Evolutionary conservation across 2,888 invertebrate genomes (phyloP).

Genomic region (Odontothrips loti): DNA sequence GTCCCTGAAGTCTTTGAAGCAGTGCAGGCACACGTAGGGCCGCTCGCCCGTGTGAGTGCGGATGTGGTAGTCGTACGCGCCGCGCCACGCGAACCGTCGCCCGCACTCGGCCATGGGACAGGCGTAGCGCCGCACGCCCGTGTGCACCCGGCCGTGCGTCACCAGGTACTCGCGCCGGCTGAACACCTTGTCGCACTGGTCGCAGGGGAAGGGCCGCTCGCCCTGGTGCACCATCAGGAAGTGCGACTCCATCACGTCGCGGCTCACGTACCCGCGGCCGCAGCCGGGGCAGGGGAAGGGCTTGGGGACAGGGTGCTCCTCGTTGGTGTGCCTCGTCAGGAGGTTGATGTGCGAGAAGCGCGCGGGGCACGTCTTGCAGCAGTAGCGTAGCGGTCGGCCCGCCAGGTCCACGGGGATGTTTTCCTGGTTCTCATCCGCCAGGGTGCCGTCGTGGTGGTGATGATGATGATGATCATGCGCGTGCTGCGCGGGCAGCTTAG

Average conservation of each 20-base stretch:
- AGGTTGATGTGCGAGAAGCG: not conserved
- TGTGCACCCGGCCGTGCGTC: not conserved
- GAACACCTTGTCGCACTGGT: slow-evolving; percentile 22
- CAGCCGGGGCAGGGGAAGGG: not conserved
- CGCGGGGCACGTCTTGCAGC: not conserved
- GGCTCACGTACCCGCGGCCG: slow-evolving; percentile 4
- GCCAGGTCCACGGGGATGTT: not conserved
- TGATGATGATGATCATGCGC: not conserved
- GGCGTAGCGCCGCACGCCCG: not conserved
- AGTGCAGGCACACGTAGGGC: not conserved
- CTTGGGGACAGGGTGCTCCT: not conserved
- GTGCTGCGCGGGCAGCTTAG: not conserved
- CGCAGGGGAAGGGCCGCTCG: slow-evolving; percentile 18
- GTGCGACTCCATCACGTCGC: not conserved
- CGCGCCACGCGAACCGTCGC: not conserved
- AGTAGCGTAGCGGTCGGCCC: not conserved
- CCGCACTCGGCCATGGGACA: not conserved
- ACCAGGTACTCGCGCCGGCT: not conserved
- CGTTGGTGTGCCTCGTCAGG: not conserved
- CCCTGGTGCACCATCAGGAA: not conserved
- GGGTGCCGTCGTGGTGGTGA: not conserved
- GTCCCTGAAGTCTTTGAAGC: not conserved
- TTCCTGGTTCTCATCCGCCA: not conserved
- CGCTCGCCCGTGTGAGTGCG: not conserved
- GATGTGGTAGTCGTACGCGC: not conserved